Conservation (phyloP, 2,888 invertebrate genomes). For the Tachina fera region DNA sequence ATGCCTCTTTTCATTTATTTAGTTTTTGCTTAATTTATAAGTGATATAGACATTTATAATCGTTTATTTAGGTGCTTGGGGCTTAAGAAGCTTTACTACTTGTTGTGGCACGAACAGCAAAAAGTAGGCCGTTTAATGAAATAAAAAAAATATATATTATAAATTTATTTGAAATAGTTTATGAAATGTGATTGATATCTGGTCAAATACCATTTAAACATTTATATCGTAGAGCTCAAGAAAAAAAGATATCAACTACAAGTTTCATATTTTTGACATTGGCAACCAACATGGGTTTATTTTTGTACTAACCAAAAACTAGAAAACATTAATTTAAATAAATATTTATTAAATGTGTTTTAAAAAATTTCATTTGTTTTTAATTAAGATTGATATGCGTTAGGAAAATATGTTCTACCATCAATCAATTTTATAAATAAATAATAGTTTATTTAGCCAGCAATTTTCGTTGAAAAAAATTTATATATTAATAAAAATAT, state of each 20-base stretch:
- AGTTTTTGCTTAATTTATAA: not conserved
- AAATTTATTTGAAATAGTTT: constrained; percentile 31
- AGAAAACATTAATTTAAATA: constrained; percentile 45
- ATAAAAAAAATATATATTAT: not conserved
- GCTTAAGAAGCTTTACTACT: constrained; percentile 26
- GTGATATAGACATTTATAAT: not conserved
- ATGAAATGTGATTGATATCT: constrained; percentile 65
- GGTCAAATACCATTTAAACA: constrained; percentile 29
- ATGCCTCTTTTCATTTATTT: not conserved
- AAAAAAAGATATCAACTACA: constrained; percentile 7
- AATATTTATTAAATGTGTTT: constrained; percentile 44
- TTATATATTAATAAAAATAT: too few relatives aligned
- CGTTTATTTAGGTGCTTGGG: not conserved
- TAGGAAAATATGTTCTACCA: not conserved
- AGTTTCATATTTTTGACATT: constrained; percentile 19
- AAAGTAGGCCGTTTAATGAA: constrained; percentile 55
- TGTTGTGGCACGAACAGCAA: constrained; percentile 14
- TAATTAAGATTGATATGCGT: constrained; percentile 47
- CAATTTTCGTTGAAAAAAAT: not conserved
- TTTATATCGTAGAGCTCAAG: constrained; percentile 45
- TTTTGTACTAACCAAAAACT: not conserved
- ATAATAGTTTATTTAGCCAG: not conserved
- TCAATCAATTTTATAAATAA: constrained; percentile 5
- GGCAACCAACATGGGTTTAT: not conserved
- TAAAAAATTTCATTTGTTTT: not conserved